These are phyloP conservation scores for Pantala flavescens DNA, from an alignment of 1,140 invertebrate genomes.

Conservation along the genomic window DNA sequence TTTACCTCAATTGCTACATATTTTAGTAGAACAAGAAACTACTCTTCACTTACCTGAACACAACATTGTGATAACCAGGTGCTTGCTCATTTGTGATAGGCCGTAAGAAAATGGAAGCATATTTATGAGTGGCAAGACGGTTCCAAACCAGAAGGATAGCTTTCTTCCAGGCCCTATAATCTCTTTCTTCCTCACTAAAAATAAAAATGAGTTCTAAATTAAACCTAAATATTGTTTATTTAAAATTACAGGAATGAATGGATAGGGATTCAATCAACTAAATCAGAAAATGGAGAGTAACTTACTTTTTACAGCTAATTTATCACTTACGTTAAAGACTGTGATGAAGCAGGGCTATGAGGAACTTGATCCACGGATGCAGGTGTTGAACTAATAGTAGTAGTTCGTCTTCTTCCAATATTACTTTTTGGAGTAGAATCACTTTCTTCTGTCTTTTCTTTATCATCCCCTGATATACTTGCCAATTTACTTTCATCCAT, in stretches of 20 bases:
- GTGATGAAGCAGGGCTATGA: background rate
- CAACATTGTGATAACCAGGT: constrained; percentile 65
- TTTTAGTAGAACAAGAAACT: too few relatives aligned
- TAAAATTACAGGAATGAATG: constrained; percentile 15
- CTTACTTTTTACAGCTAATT: too few relatives aligned
- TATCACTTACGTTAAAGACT: background rate
- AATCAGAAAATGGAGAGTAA: too few relatives aligned
- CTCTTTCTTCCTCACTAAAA: constrained; percentile 46
- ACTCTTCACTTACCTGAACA: constrained; percentile 40
- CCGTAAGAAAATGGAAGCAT: constrained; percentile 71
- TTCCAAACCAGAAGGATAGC: constrained; percentile 78
- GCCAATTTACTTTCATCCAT: background rate
- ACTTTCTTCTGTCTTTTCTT: background rate
- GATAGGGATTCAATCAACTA: too few relatives aligned
- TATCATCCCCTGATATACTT: background rate
- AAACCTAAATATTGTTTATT: constrained; percentile 17
- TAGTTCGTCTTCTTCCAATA: background rate
- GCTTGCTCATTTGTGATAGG: constrained; percentile 83
- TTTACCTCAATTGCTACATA: too few relatives aligned
- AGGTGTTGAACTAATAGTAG: background rate
- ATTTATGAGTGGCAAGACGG: constrained; percentile 71
- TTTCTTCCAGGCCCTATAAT: constrained; percentile 80
- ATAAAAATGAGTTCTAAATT: background rate
- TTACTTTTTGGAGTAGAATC: background rate
- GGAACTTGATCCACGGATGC: background rate